Percentiles rank a stretch among this genome's conserved stretches.
phyloP scores from a whole-genome alignment of 2,888 invertebrate genomes.

The Dyspetes luteomarginatus region DNA sequence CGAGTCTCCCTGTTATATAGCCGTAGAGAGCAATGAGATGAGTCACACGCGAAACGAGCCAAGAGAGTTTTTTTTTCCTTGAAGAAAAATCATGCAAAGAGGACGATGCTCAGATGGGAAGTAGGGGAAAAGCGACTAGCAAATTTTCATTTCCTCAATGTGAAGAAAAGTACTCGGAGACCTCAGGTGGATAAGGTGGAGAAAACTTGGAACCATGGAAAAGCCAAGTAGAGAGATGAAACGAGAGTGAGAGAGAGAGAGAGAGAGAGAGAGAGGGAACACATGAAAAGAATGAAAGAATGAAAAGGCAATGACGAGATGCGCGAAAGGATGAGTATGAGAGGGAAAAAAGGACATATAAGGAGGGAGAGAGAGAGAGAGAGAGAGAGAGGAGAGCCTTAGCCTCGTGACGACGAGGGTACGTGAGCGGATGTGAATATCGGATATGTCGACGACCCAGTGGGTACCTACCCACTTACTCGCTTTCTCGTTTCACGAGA shows the following conservation, averaged over 20 bases:
- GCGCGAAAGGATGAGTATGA: conserved; percentile 14
- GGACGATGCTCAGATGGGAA: conserved; percentile 14
- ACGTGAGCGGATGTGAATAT: conserved; percentile 64
- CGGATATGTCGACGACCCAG: conserved; percentile 62
- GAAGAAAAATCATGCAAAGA: conserved; percentile 38
- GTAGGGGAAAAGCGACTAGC: neutral
- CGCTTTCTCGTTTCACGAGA: conserved; percentile 54
- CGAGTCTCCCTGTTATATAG: neutral
- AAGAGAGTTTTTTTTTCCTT: neutral
- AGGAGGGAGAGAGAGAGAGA: neutral
- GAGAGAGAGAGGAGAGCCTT: conserved; percentile 16
- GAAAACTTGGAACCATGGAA: conserved; percentile 17
- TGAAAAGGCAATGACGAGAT: conserved; percentile 28
- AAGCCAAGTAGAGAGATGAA: conserved; percentile 11
- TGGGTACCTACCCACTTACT: conserved; percentile 62
- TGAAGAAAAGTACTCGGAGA: conserved; percentile 31
- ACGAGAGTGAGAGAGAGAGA: neutral
- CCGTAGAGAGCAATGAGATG: neutral
- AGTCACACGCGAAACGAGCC: neutral
- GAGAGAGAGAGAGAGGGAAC: conserved; percentile 27
- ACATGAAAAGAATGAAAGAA: conserved; percentile 34
- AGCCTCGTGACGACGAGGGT: conserved; percentile 40
- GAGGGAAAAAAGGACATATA: neutral
- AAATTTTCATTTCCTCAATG: conserved; percentile 49
- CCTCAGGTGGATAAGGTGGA: conserved; percentile 36